phyloP scores from a whole-genome alignment of 2,888 invertebrate genomes.

The Agrotis ipsilon region DNA sequence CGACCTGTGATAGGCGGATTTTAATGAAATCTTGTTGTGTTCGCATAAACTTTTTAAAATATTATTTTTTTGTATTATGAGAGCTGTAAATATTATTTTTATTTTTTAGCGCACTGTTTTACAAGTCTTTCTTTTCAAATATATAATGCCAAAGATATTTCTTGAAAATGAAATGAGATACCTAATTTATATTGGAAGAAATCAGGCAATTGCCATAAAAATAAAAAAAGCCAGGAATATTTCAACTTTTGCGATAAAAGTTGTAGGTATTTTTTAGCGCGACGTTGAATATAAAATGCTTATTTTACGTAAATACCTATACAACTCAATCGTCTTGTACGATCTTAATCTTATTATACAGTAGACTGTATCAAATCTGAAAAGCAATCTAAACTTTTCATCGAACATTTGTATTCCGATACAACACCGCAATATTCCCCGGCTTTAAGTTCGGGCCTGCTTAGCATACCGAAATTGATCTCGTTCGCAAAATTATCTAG shows the following conservation, averaged over 20 bases:
- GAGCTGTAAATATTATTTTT: slow-evolving; percentile 44
- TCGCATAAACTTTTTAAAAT: slow-evolving; percentile 7
- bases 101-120: slow-evolving; percentile 13
- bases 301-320: background rate
- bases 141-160: slow-evolving; percentile 12
- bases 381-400: slow-evolving; percentile 42
- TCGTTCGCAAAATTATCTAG: slow-evolving; percentile 15
- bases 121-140: slow-evolving; percentile 12
- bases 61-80: slow-evolving; percentile 14
- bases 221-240: background rate
- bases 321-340: background rate
- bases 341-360: slow-evolving; percentile 18
- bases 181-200: background rate
- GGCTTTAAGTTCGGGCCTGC: slow-evolving; percentile 18
- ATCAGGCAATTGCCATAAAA: background rate
- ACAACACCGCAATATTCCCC: slow-evolving; percentile 19
- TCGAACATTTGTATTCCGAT: slow-evolving; percentile 36
- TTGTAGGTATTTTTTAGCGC: background rate
- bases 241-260: background rate
- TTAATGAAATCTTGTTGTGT: slow-evolving; percentile 48
- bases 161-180: background rate
- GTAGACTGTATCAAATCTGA: slow-evolving; percentile 26
- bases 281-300: background rate
- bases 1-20: slow-evolving; percentile 65
- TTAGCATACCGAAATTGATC: slow-evolving; percentile 39